phyloP scores from a whole-genome alignment of 2,113 vertebrate species.

The Amblyopsis rosae region DNA sequence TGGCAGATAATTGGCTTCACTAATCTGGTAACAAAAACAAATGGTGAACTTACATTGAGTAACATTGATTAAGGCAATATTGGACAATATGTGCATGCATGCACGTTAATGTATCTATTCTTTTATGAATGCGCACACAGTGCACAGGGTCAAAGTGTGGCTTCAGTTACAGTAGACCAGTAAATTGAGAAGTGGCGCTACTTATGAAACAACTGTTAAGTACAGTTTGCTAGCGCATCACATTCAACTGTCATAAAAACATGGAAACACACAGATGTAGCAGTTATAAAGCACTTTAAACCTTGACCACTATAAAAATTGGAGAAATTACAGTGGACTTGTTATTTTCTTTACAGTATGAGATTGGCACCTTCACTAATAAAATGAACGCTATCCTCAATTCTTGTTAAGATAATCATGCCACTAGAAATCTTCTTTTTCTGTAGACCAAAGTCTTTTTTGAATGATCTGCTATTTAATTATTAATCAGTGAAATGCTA shows the following conservation, averaged over 20 bases:
- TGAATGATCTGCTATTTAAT: no score
- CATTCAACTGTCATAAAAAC: constrained; percentile 66
- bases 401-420: constrained; percentile 17
- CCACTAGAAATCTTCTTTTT: neutral
- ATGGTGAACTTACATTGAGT: constrained; percentile 65
- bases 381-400: constrained; percentile 46
- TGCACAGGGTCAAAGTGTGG: constrained; percentile 52
- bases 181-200: constrained; percentile 56
- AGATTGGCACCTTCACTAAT: constrained; percentile 58
- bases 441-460: neutral
- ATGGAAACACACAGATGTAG: constrained; percentile 49
- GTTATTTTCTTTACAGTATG: constrained; percentile 61
- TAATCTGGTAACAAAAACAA: constrained; percentile 66
- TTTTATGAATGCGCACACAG: constrained; percentile 7
- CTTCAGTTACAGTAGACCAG: constrained; percentile 23
- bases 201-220: constrained; percentile 66
- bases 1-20: constrained; percentile 66
- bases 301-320: constrained; percentile 74
- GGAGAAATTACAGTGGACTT: constrained; percentile 63
- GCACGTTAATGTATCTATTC: constrained; percentile 13
- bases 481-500: neutral
- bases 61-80: constrained; percentile 52
- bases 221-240: constrained; percentile 65
- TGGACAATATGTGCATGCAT: constrained; percentile 32
- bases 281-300: constrained; percentile 68